Evolutionary conservation across 2,797 vertebrate species (phyloP).

Genomic region (Sebastes elongatus): DNA sequence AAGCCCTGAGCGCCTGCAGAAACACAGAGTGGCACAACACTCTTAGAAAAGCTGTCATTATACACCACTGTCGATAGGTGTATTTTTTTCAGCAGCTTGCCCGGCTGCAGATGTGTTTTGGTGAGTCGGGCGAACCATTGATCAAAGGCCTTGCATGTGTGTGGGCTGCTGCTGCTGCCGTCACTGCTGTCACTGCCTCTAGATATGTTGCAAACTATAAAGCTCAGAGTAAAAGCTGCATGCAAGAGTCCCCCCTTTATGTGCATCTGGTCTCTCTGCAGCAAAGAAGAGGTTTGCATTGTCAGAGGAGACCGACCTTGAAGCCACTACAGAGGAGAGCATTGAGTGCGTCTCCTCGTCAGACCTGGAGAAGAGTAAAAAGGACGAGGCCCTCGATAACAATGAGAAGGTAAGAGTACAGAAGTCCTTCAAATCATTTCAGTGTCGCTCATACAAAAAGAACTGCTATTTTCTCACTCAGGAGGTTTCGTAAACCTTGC

Average conservation of each 20-base stretch:
- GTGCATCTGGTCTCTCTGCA: slow-evolving; percentile 51
- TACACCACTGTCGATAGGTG: neutral
- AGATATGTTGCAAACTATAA: slow-evolving; percentile 11
- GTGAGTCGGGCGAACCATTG: slow-evolving; percentile 19
- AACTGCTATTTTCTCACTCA: neutral
- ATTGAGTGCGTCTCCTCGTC: slow-evolving; percentile 75
- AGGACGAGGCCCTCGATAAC: slow-evolving; percentile 52
- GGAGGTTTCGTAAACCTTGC: neutral
- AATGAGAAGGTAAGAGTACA: slow-evolving; percentile 55
- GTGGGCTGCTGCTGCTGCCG: neutral
- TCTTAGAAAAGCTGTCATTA: slow-evolving; percentile 35
- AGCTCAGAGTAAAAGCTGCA: neutral
- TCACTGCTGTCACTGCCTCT: slow-evolving; percentile 23
- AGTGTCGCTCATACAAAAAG: neutral
- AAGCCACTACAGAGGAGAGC: slow-evolving; percentile 78
- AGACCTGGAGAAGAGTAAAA: slow-evolving; percentile 70
- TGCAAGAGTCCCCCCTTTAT: neutral
- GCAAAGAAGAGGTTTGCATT: slow-evolving; percentile 74
- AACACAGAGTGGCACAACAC: slow-evolving; percentile 11
- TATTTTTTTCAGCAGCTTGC: slow-evolving; percentile 10
- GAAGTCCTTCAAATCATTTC: neutral
- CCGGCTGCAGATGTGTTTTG: slow-evolving; percentile 23
- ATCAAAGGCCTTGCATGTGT: slow-evolving; percentile 44
- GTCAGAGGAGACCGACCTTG: slow-evolving; percentile 75
- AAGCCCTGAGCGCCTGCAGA: slow-evolving; percentile 6